Conservation (phyloP, 1,140 invertebrate genomes). For the Arion vulgaris region DNA sequence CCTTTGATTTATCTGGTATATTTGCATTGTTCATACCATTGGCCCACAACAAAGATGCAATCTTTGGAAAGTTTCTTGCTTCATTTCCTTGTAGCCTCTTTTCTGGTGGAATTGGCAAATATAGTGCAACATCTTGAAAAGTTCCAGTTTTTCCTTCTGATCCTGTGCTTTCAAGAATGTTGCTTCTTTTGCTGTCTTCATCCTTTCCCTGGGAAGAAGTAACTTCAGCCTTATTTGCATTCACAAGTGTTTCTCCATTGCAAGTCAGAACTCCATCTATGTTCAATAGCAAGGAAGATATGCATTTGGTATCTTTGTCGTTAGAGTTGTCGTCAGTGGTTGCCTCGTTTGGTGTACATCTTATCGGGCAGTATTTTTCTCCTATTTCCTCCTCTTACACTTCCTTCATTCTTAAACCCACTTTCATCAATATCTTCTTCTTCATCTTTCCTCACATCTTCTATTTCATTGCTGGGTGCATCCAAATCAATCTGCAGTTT, state of each 20-base stretch:
- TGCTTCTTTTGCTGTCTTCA: background rate
- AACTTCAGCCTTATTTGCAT: background rate
- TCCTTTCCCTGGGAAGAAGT: background rate
- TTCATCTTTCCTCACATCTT: constrained; percentile 17
- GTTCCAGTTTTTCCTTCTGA: constrained; percentile 17
- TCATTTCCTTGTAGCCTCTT: constrained; percentile 37
- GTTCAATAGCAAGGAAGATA: constrained; percentile 3
- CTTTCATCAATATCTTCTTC: constrained; percentile 74
- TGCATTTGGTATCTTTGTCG: constrained; percentile 48
- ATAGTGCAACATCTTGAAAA: constrained; percentile 23
- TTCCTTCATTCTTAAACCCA: constrained; percentile 73
- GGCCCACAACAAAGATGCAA: constrained; percentile 53
- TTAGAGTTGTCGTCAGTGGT: constrained; percentile 65
- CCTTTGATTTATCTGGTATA: constrained; percentile 19
- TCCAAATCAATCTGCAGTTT: constrained; percentile 76
- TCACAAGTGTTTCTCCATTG: background rate
- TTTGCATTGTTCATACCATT: constrained; percentile 28
- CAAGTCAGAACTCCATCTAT: constrained; percentile 4
- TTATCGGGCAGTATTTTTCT: constrained; percentile 90
- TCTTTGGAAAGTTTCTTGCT: constrained; percentile 59
- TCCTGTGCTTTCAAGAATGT: constrained; percentile 22
- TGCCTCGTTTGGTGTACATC: constrained; percentile 77
- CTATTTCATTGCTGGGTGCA: constrained; percentile 69
- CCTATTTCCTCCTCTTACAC: constrained; percentile 78
- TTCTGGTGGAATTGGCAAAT: background rate